phyloP scores from a whole-genome alignment of 2,797 vertebrate species.

The Silurus lanzhouensis region DNA sequence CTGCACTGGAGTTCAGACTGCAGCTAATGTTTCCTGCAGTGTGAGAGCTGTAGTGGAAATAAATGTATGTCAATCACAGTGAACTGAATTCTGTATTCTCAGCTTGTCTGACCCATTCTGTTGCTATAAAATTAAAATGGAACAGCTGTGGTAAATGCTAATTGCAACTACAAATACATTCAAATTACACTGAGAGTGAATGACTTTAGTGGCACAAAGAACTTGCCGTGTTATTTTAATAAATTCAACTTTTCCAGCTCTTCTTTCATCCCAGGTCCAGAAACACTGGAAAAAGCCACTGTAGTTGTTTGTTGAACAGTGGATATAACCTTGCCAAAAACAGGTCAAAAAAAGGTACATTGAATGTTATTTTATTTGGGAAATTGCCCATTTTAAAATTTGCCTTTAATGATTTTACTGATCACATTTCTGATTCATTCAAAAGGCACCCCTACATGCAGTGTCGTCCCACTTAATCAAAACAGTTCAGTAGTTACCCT shows the following conservation, averaged over 20 bases:
- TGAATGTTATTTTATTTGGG: no score
- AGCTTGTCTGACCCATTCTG: not conserved
- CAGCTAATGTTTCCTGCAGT: slow-evolving; percentile 63
- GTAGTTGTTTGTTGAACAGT: slow-evolving; percentile 69
- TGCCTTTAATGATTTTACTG: no score
- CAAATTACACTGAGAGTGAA: no score
- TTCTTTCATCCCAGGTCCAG: slow-evolving; percentile 67
- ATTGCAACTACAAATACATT: not conserved
- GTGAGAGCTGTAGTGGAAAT: slow-evolving; percentile 55
- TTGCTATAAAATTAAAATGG: not conserved
- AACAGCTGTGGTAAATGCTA: not conserved
- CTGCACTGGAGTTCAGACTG: slow-evolving; percentile 55
- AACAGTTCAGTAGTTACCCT: not conserved
- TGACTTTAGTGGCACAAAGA: not conserved
- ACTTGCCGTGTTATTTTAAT: slow-evolving; percentile 68
- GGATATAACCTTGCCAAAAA: slow-evolving; percentile 61
- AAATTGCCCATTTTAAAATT: no score
- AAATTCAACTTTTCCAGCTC: slow-evolving; percentile 63
- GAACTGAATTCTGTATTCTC: not conserved
- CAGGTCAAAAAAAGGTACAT: not conserved
- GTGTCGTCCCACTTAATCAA: not conserved
- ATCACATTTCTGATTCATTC: no score
- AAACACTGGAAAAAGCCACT: slow-evolving; percentile 71
- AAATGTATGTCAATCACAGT: not conserved
- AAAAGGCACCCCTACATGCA: not conserved